Conservation (phyloP, 2,113 vertebrate genomes). For the Pachyramphus minor region DNA sequence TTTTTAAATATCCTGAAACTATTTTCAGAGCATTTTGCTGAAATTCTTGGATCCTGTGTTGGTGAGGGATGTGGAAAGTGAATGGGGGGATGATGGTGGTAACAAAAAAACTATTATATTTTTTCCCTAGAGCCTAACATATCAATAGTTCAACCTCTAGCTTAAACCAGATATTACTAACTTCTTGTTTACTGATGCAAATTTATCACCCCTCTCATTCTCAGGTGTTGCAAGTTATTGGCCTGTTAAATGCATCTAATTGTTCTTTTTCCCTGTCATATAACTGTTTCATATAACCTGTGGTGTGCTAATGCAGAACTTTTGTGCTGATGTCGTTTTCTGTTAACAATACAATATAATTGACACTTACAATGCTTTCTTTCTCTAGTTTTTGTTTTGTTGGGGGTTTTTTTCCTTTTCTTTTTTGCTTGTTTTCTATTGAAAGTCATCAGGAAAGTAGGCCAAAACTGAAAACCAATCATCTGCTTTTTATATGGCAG, state of each 20-base stretch:
- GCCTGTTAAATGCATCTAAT: not conserved
- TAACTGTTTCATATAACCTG: not conserved
- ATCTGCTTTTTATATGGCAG: not conserved
- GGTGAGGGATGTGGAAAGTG: accelerated
- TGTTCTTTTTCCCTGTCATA: not conserved
- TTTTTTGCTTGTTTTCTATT: not conserved
- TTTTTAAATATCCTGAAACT: not conserved
- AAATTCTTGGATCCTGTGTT: not conserved
- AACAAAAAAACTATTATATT: accelerated
- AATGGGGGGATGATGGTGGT: not conserved
- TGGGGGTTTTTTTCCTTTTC: no score
- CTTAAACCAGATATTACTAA: not conserved
- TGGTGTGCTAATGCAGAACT: not conserved
- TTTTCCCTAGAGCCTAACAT: not conserved
- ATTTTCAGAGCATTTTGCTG: not conserved
- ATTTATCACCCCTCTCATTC: not conserved
- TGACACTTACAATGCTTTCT: not conserved
- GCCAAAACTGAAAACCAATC: not conserved
- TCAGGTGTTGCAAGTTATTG: not conserved
- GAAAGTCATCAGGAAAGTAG: not conserved
- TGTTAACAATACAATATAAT: not conserved
- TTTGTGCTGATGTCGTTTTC: not conserved
- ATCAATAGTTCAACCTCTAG: not conserved
- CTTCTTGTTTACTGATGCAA: not conserved
- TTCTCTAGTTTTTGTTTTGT: accelerated